Conservation (phyloP, 2,797 vertebrate genomes). For the Lithobates pipiens region DNA sequence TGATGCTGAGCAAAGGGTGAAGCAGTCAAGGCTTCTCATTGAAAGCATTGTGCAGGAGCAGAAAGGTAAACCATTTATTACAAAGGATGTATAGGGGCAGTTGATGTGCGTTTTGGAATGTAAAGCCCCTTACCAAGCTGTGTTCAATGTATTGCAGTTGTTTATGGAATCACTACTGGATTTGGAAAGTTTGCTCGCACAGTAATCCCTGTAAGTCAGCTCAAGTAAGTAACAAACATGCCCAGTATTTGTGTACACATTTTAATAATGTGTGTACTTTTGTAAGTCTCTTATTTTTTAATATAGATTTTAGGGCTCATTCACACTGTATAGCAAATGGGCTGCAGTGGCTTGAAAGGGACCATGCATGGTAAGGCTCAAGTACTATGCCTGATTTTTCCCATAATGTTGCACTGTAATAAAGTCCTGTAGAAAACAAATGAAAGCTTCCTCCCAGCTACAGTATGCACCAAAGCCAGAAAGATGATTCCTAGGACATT, state of each 20-base stretch:
- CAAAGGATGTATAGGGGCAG: neutral
- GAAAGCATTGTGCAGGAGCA: conserved; percentile 46
- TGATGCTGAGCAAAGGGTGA: conserved; percentile 43
- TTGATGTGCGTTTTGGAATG: neutral
- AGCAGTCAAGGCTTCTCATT: conserved; percentile 52
- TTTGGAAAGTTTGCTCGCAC: conserved; percentile 98
- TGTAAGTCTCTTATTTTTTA: no score
- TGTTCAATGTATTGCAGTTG: conserved; percentile 78
- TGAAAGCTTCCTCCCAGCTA: no score
- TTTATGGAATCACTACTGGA: conserved; percentile 97
- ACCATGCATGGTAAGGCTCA: no score
- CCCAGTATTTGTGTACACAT: neutral
- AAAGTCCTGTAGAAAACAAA: no score
- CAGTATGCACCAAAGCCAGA: no score
- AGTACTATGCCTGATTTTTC: no score
- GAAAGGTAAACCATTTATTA: conserved; percentile 24
- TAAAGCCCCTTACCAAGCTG: neutral
- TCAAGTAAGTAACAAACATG: conserved; percentile 80
- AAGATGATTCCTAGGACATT: no score
- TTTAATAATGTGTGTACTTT: no score
- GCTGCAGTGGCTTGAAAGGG: no score
- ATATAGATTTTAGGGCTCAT: no score
- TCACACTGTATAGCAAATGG: no score
- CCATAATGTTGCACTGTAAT: no score
- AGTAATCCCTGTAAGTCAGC: conserved; percentile 90